Conservation (phyloP, 1,140 invertebrate genomes). For the Sycobia sp. region DNA sequence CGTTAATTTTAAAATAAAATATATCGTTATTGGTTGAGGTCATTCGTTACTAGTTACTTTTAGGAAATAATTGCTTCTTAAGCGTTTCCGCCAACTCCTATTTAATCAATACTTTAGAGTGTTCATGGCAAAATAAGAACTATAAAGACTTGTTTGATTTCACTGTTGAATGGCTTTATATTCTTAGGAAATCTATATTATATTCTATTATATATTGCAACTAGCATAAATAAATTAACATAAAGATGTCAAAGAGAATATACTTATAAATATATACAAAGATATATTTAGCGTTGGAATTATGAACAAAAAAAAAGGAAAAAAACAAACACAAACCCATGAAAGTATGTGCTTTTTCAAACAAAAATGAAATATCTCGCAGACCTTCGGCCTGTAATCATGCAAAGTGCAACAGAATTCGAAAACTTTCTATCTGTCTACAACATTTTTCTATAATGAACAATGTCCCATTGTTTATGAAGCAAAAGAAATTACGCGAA, state of each 20-base stretch:
- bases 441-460: conserved; percentile 27
- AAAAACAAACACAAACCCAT: conserved; percentile 58
- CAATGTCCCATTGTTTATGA: conserved; percentile 8
- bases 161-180: conserved; percentile 42
- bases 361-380: conserved; percentile 12
- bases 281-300: conserved; percentile 53
- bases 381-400: conserved; percentile 15
- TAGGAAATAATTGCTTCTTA: conserved; percentile 25
- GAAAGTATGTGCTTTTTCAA: conserved; percentile 59
- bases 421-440: conserved; percentile 26
- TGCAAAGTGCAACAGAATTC: background rate
- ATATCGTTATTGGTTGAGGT: no score
- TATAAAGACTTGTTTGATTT: conserved; percentile 18
- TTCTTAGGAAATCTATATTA: background rate
- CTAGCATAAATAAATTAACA: conserved; percentile 22
- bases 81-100: conserved; percentile 17
- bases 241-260: conserved; percentile 34
- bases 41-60: no score
- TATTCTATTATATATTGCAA: background rate
- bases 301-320: conserved; percentile 39
- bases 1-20: background rate
- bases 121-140: no score
- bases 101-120: no score
- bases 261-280: conserved; percentile 45
- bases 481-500: background rate